These are phyloP conservation scores for Portunus trituberculatus DNA, from an alignment of 1,140 invertebrate genomes.

Conservation along the genomic window DNA sequence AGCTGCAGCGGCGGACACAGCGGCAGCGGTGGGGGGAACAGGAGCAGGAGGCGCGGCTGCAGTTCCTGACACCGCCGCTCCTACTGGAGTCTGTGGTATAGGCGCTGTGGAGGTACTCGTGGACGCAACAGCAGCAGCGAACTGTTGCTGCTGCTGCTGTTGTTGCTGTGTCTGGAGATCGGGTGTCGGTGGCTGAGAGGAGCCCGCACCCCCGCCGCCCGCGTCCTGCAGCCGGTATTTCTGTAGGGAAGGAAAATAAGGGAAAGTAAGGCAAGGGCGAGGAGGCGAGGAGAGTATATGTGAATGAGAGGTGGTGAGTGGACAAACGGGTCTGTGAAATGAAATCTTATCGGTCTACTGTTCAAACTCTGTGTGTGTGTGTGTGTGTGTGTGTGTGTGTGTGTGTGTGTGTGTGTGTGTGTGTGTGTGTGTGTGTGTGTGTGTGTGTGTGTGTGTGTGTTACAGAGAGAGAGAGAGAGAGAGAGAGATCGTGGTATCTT, in stretches of 20 bases:
- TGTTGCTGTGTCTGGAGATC: constrained; percentile 65
- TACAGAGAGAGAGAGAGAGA: no score
- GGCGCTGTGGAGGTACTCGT: constrained; percentile 33
- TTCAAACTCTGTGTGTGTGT: background rate
- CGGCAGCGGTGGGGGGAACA: background rate
- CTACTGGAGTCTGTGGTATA: background rate
- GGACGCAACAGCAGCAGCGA: constrained; percentile 28
- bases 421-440: no score
- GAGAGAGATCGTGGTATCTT: no score
- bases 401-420: background rate
- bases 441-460: no score
- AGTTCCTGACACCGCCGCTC: background rate
- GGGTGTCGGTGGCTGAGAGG: constrained; percentile 65
- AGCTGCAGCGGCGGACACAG: constrained; percentile 42
- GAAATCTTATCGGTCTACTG: no score
- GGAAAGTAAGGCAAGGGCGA: background rate
- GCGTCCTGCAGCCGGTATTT: constrained; percentile 72
- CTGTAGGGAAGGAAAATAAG: constrained; percentile 43
- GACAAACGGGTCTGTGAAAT: background rate
- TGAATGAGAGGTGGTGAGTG: background rate
- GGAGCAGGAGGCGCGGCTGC: constrained; percentile 26
- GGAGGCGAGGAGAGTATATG: background rate
- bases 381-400: background rate
- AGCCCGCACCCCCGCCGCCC: constrained; percentile 51
- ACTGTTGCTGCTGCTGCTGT: constrained; percentile 61